Evolutionary conservation across 2,113 vertebrate species (phyloP), one percentile per base, ranked within the genome.

Genomic region (Tinamus guttatus): DNA sequence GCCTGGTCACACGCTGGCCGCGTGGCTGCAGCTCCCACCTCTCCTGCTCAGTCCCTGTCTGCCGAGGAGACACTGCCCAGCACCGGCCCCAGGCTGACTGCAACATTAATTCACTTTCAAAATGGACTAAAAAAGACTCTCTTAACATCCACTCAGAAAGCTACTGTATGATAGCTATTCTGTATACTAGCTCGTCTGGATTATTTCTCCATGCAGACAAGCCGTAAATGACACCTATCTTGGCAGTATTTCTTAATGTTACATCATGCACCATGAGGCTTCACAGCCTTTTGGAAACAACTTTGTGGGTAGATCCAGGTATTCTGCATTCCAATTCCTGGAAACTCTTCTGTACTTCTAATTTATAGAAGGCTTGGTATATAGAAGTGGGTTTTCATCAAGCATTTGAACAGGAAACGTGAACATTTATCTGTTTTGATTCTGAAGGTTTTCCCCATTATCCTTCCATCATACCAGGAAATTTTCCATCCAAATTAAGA

Each of bases 251-350:
- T 88, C 60, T 64, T 64, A 60, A 68, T 38, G 34, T 76, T 83
- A 90, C 75, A 80, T 82, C 62, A 96, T 15, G n/a, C 24, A 81
- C 25, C 59, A 91, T 62, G 92, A 91, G 38, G 41, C 32, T 74
- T 73, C 75, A 62, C n/a, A 36, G n/a, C 54, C 76, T 88, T 78
- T 56, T 68, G 64, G 76, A 90, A 94, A 91, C n/a, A 75, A 60
- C 49, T 70, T 45, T 83, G 56, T 60, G 87, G 38, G 51, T 21
- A 93, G 69, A 90, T 10, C 6, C 34, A 83, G 41, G 41, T 95
- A 90, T 84, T 79, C 38, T 68, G 82, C 34, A 68, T 75, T 67
- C 43, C 15, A 79, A 62, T 28, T 49, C 18, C 32, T 81, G 41
- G 80, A 56, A 81, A 81, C 34, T 75, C 45, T 32, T 68, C 40